These are phyloP conservation scores for Uropetala carovei DNA, from an alignment of 2,888 invertebrate species.

Conservation along the genomic window DNA sequence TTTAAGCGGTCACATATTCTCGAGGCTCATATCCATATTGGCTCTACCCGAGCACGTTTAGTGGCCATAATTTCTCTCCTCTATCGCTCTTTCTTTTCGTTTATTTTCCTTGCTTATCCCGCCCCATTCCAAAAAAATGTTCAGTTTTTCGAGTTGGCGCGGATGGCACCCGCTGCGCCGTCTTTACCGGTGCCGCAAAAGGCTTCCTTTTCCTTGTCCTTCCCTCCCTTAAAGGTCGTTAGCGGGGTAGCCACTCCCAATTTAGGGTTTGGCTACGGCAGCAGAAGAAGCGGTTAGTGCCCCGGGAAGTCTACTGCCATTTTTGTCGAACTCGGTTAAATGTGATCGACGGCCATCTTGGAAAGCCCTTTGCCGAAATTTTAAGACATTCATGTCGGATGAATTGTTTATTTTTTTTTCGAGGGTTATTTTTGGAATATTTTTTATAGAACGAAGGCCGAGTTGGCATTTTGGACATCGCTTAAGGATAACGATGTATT, in stretches of 20 bases:
- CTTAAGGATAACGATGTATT: no score
- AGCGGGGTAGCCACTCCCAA: background rate
- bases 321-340: background rate
- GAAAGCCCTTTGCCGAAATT: background rate
- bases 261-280: background rate
- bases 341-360: background rate
- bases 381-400: no score
- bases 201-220: no score
- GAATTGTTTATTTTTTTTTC: no score
- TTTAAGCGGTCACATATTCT: background rate
- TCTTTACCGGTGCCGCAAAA: background rate
- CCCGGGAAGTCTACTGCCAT: constrained; percentile 14
- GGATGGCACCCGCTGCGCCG: constrained; percentile 17
- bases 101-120: background rate
- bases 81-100: background rate
- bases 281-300: background rate
- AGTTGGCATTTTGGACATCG: no score
- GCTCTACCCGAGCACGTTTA: background rate
- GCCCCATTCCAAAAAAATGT: background rate
- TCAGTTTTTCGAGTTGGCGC: background rate
- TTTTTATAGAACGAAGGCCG: no score
- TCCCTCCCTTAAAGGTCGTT: background rate
- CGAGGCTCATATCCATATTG: background rate
- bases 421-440: no score
- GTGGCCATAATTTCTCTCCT: background rate